Percentiles rank a stretch among this genome's conserved stretches.
Conservation (phyloP, 2,888 invertebrate genomes). For the Scrobipalpa costella region DNA sequence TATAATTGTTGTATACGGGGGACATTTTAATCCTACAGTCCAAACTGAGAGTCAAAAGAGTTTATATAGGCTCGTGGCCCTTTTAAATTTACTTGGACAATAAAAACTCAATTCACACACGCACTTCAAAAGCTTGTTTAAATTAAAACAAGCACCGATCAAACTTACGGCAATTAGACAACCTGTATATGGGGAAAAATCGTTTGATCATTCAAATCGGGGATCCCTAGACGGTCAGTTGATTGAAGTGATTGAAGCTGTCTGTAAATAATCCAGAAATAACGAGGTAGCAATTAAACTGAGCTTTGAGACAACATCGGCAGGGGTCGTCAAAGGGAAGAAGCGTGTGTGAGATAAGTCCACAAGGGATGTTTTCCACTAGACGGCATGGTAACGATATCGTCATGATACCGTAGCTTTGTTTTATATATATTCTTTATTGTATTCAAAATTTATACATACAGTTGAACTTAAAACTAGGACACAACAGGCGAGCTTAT, state of each 20-base stretch:
- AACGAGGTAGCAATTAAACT: slow-evolving; percentile 78
- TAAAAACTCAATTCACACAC: slow-evolving; percentile 8
- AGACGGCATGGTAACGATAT: neutral
- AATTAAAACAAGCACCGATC: slow-evolving; percentile 28
- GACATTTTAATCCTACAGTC: slow-evolving; percentile 13
- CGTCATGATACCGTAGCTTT: neutral
- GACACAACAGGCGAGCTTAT: too few relatives aligned
- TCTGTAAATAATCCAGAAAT: slow-evolving; percentile 79
- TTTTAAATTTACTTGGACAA: slow-evolving; percentile 9
- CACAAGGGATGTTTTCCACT: slow-evolving; percentile 30
- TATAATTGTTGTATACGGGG: slow-evolving; percentile 12
- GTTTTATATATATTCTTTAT: too few relatives aligned
- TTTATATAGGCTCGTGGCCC: neutral
- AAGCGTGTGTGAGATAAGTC: slow-evolving; percentile 45
- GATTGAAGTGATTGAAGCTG: slow-evolving; percentile 67
- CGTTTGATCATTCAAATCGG: slow-evolving; percentile 59
- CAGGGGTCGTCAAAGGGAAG: slow-evolving; percentile 65
- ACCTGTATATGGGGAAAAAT: slow-evolving; percentile 51
- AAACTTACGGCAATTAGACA: slow-evolving; percentile 63
- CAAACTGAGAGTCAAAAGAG: slow-evolving; percentile 5
- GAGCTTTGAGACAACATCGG: slow-evolving; percentile 69
- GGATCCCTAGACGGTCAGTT: slow-evolving; percentile 39
- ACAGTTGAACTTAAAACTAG: too few relatives aligned
- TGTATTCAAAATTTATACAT: too few relatives aligned
- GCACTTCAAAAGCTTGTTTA: slow-evolving; percentile 17